Evolutionary conservation across 2,113 vertebrate species (phyloP).

Genomic region (Salvelinus fontinalis): DNA sequence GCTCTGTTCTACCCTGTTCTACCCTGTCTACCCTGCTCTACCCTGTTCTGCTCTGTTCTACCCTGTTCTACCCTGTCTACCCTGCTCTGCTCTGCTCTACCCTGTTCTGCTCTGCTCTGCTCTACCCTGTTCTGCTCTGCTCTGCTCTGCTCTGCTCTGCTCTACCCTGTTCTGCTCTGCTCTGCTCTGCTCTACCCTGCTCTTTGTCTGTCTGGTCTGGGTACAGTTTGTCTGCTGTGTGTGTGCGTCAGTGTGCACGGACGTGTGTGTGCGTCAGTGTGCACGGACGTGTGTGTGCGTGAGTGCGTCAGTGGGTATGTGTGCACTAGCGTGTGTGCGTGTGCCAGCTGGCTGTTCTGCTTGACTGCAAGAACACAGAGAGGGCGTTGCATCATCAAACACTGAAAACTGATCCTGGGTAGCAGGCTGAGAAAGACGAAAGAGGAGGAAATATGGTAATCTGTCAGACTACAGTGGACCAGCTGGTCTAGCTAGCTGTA

Average conservation of each 20-base stretch:
- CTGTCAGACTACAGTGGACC: too few relatives aligned
- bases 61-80: too few relatives aligned
- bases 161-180: too few relatives aligned
- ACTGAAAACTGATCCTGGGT: conserved; percentile 54
- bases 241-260: too few relatives aligned
- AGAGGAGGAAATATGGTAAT: too few relatives aligned
- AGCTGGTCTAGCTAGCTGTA: too few relatives aligned
- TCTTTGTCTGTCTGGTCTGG: conserved; percentile 55
- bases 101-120: background rate
- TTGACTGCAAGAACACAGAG: conserved; percentile 59
- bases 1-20: fast-evolving
- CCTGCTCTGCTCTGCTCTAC: too few relatives aligned
- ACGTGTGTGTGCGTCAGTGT: too few relatives aligned
- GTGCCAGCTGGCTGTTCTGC: conserved; percentile 53
- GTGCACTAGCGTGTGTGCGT: background rate
- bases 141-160: too few relatives aligned
- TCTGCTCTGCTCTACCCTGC: background rate
- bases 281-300: background rate
- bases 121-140: fast-evolving
- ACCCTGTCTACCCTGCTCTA: fast-evolving
- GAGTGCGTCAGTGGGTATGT: background rate
- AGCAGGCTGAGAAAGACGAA: conserved; percentile 21
- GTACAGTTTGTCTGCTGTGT: conserved; percentile 17
- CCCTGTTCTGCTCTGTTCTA: too few relatives aligned
- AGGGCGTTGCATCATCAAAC: conserved; percentile 62